phyloP scores from a whole-genome alignment of 2,113 vertebrate genomes.

The Glareola pratincola region DNA sequence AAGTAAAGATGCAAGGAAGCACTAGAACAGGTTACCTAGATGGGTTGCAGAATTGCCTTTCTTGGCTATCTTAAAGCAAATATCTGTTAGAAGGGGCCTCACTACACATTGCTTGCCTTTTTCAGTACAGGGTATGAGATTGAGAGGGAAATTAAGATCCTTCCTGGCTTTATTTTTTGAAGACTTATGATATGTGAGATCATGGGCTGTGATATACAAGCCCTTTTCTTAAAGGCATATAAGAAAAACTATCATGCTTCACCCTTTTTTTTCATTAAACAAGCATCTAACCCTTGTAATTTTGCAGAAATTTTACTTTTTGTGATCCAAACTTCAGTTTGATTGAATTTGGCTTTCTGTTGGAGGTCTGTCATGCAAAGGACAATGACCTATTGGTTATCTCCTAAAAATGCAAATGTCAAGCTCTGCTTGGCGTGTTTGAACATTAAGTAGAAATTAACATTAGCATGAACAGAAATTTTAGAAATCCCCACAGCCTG shows the following conservation, averaged over 20 bases:
- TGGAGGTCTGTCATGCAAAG: not conserved
- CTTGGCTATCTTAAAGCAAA: not conserved
- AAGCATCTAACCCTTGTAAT: not conserved
- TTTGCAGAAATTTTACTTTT: not conserved
- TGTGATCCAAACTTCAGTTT: not conserved
- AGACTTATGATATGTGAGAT: not conserved
- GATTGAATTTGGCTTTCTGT: not conserved
- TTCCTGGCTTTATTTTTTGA: not conserved
- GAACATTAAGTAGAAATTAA: not conserved
- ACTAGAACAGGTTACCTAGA: not conserved
- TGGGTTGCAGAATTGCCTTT: not conserved
- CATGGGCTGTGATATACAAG: not conserved
- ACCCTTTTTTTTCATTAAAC: not conserved
- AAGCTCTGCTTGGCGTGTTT: not conserved
- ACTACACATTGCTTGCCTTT: not conserved
- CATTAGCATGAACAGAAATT: not conserved
- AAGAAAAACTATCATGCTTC: not conserved
- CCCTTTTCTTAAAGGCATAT: not conserved
- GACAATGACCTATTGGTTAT: not conserved
- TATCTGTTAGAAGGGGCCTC: not conserved
- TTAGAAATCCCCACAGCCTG: not conserved
- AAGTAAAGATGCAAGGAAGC: not conserved
- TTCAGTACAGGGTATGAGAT: not conserved
- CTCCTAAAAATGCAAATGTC: not conserved
- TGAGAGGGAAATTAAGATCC: not conserved